Evolutionary conservation across 2,888 invertebrate genomes (phyloP).

Genomic region (Leptarthrus brevirostris): DNA sequence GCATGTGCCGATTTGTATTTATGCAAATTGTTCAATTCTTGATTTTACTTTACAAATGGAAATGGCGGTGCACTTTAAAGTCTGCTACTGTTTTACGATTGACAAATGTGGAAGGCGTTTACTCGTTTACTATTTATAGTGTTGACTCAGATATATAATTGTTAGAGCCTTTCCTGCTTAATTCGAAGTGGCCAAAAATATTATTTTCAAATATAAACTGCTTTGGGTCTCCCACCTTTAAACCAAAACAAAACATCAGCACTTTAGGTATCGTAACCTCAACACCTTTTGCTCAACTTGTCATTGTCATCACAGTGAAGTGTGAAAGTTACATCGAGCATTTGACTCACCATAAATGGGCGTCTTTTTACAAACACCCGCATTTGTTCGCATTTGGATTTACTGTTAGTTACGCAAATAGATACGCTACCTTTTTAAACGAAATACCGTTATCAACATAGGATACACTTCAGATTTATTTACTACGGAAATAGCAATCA

Average conservation of each 20-base stretch:
- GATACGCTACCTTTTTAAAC: neutral
- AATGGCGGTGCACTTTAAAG: neutral
- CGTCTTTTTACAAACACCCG: neutral
- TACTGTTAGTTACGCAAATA: neutral
- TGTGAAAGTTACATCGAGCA: neutral
- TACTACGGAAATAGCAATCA: neutral
- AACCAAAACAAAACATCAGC: too few species aligned
- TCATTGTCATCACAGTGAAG: too few species aligned
- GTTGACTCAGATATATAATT: too few species aligned
- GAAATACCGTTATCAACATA: neutral
- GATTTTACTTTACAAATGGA: neutral
- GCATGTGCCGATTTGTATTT: neutral
- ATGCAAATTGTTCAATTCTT: conserved; percentile 7
- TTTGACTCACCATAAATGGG: neutral
- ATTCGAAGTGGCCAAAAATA: too few species aligned
- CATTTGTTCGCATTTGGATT: neutral
- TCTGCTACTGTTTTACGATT: neutral
- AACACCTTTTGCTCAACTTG: too few species aligned
- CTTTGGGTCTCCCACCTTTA: too few species aligned
- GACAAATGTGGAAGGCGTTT: too few species aligned
- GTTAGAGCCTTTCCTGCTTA: too few species aligned
- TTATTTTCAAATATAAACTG: too few species aligned
- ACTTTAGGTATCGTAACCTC: too few species aligned
- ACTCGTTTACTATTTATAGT: too few species aligned
- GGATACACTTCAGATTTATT: too few species aligned